Evolutionary conservation across 2,888 invertebrate genomes (phyloP).

Genomic region (Drosophila meridionalis): DNA sequence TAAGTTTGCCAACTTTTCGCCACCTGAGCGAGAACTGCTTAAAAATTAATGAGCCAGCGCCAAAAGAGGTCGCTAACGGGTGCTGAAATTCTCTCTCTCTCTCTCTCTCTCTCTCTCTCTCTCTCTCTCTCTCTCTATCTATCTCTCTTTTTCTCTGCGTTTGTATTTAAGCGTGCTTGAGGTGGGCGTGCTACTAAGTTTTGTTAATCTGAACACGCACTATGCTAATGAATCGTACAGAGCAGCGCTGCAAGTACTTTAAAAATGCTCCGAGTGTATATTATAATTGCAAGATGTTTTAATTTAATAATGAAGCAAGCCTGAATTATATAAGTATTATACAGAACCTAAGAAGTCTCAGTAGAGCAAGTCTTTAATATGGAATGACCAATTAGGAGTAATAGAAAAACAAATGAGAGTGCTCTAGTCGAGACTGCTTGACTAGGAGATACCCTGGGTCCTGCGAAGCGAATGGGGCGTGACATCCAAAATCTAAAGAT

Average conservation of each 20-base stretch:
- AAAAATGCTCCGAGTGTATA: not conserved
- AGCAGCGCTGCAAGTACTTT: not conserved
- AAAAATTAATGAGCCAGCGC: slow-evolving; percentile 64
- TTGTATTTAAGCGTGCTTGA: not conserved
- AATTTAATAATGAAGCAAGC: not conserved
- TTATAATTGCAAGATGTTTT: slow-evolving; percentile 3
- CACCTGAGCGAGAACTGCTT: slow-evolving; percentile 46
- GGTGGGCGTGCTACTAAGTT: not conserved
- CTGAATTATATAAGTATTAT: not conserved
- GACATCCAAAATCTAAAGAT: too few relatives aligned
- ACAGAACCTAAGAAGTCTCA: not conserved
- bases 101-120: too few relatives aligned
- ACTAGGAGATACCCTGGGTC: too few relatives aligned
- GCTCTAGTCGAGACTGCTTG: too few relatives aligned
- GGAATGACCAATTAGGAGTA: not conserved
- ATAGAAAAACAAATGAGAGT: too few relatives aligned
- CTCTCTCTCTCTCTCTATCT: too few relatives aligned
- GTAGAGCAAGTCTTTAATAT: not conserved
- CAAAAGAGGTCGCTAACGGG: slow-evolving; percentile 24
- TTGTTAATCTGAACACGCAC: slow-evolving; percentile 39
- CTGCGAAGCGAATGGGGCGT: too few relatives aligned
- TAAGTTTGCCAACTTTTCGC: slow-evolving; percentile 59
- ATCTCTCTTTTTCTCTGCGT: too few relatives aligned
- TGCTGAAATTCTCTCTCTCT: not conserved
- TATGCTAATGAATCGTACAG: slow-evolving; percentile 4